A percentile compares a stretch with the other conserved stretches of the same genome.
phyloP scores from a whole-genome alignment of 2,797 vertebrate species.

The Gastrophryne carolinensis region DNA sequence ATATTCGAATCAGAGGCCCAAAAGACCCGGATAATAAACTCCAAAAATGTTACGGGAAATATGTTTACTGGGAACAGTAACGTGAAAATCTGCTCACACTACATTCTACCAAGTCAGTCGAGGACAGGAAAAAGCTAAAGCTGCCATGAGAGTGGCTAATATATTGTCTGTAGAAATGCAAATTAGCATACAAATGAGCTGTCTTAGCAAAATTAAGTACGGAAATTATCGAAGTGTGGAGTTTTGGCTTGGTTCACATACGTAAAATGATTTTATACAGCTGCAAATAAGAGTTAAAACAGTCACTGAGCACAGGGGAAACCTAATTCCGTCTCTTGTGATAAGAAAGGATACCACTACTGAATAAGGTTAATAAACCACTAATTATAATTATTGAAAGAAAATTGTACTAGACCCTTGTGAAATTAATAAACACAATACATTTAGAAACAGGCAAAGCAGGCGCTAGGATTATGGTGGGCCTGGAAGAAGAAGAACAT shows the following conservation, averaged over 20 bases:
- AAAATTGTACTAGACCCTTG: conserved; percentile 8
- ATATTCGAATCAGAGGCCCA: conserved; percentile 2
- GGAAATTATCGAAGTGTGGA: conserved; percentile 35
- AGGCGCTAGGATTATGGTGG: no score
- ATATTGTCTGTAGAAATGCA: conserved; percentile 37
- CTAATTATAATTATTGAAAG: conserved; percentile 20
- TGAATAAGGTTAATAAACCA: conserved; percentile 32
- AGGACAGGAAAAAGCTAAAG: conserved; percentile 14
- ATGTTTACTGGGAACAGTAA: neutral
- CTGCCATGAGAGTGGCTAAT: conserved; percentile 24
- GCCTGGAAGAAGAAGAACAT: no score
- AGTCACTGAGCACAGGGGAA: conserved; percentile 10
- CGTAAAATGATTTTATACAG: conserved; percentile 14
- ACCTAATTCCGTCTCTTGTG: conserved; percentile 26
- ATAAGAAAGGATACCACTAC: conserved; percentile 26
- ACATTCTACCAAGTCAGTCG: conserved; percentile 10
- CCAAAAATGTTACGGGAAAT: conserved; percentile 6
- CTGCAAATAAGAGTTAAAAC: conserved; percentile 32
- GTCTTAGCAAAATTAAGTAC: conserved; percentile 37
- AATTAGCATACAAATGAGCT: conserved; percentile 46
- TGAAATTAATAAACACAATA: neutral
- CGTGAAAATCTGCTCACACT: conserved; percentile 2
- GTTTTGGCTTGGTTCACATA: conserved; percentile 25
- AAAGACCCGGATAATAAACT: conserved; percentile 12
- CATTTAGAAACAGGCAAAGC: neutral